Evolutionary conservation across 2,113 vertebrate species (phyloP).

Genomic region (Pristiophorus japonicus): DNA sequence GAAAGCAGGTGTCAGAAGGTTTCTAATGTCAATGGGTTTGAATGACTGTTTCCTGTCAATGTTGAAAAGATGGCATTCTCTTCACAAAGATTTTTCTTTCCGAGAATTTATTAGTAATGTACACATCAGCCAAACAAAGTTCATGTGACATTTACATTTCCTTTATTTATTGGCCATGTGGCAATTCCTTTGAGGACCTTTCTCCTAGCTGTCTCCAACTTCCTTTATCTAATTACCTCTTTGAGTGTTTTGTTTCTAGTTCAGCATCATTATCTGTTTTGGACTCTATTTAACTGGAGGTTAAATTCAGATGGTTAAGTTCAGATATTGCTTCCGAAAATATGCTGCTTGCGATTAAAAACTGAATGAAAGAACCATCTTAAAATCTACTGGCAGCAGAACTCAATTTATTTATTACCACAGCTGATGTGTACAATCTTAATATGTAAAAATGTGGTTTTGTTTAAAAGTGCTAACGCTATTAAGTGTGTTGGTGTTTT

Average conservation of each 20-base stretch:
- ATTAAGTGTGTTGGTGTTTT: not conserved
- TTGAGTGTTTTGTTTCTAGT: not conserved
- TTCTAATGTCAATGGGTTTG: conserved; percentile 51
- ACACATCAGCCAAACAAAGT: conserved; percentile 62
- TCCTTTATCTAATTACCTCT: conserved; percentile 50
- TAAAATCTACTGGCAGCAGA: not conserved
- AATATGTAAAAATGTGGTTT: not conserved
- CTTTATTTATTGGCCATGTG: conserved; percentile 64
- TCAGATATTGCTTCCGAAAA: not conserved
- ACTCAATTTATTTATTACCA: not conserved
- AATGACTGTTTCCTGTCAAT: conserved; percentile 46
- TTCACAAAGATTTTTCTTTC: conserved; percentile 57
- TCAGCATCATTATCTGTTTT: not conserved
- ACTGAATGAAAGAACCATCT: not conserved
- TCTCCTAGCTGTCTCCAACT: conserved; percentile 48
- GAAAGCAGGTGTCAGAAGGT: conserved; percentile 50
- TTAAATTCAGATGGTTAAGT: not conserved
- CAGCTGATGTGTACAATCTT: not conserved
- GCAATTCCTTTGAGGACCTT: conserved; percentile 58
- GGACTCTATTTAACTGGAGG: not conserved
- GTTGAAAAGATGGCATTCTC: conserved; percentile 49
- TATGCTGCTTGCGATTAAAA: not conserved
- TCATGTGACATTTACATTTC: conserved; percentile 67
- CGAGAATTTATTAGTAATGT: conserved; percentile 59
- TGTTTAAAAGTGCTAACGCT: not conserved